Percentiles rank a stretch among this genome's conserved stretches.
Evolutionary conservation across 2,113 vertebrate genomes (phyloP).

Genomic region (Podarcis raffonei): DNA sequence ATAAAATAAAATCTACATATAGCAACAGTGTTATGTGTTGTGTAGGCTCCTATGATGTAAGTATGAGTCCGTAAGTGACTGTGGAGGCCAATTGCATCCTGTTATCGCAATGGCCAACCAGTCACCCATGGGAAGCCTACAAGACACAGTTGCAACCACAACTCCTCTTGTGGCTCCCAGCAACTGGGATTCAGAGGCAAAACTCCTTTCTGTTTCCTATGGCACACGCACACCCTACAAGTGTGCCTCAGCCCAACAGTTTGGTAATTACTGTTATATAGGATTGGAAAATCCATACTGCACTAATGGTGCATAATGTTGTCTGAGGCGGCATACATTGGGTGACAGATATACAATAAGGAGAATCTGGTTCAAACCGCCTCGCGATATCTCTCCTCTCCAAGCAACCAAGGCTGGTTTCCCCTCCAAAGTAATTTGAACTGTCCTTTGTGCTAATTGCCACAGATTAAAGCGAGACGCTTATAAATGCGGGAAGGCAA

Average conservation of each 20-base stretch:
- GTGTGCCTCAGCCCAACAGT: background rate
- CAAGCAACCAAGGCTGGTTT: background rate
- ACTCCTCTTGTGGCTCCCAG: no score
- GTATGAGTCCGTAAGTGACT: no score
- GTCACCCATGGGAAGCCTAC: no score
- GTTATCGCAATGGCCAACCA: no score
- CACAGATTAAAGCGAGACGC: background rate
- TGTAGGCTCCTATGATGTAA: no score
- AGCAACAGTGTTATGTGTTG: no score
- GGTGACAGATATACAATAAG: background rate
- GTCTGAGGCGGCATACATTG: background rate
- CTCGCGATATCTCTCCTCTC: background rate
- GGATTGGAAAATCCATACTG: background rate
- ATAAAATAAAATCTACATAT: no score
- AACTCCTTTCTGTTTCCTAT: background rate
- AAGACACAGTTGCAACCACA: no score
- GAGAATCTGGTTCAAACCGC: background rate
- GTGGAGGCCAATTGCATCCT: no score
- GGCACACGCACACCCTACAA: no score
- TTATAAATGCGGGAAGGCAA: background rate
- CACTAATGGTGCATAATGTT: background rate
- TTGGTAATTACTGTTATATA: background rate
- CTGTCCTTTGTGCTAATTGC: background rate
- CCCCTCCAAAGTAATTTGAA: background rate
- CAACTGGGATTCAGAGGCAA: background rate